A percentile compares a stretch with the other conserved stretches of the same genome.
Evolutionary conservation across 2,113 vertebrate species (phyloP).

Genomic region (Rhinichthys klamathensis): DNA sequence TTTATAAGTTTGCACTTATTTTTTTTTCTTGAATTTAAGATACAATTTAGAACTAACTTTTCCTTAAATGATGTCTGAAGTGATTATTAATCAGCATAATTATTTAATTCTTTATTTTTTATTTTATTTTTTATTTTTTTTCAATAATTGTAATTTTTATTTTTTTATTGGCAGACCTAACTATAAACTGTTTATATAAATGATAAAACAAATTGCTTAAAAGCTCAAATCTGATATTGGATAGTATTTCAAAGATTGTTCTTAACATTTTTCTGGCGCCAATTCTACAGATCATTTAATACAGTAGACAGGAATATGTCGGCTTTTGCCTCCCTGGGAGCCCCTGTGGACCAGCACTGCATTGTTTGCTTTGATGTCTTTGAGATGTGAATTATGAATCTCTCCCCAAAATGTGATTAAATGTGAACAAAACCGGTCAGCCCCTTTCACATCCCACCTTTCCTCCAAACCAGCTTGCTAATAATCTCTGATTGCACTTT

Average conservation of each 20-base stretch:
- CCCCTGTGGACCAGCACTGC: neutral
- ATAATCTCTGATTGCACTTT: slow-evolving; percentile 42
- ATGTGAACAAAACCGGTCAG: slow-evolving; percentile 18
- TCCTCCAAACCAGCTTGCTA: slow-evolving; percentile 17
- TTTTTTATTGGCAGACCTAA: neutral
- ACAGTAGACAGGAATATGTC: neutral
- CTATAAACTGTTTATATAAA: neutral
- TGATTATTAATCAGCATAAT: neutral
- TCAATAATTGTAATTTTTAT: too few relatives aligned
- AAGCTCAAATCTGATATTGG: neutral
- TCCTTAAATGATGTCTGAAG: neutral
- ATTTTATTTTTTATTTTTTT: too few relatives aligned
- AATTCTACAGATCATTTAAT: neutral
- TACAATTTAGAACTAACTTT: neutral
- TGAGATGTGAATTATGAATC: slow-evolving; percentile 33
- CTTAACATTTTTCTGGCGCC: neutral
- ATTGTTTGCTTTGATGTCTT: slow-evolving; percentile 42
- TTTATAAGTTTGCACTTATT: neutral
- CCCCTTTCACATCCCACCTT: slow-evolving; percentile 16
- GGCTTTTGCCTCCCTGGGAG: neutral
- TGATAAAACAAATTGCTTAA: too few relatives aligned
- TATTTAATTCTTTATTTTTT: too few relatives aligned
- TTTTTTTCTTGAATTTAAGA: neutral
- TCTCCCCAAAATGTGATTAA: slow-evolving; percentile 30
- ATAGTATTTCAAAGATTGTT: neutral